Base-by-base conservation (phyloP, 2,888 invertebrate species). In the Acronicta psi region DNA sequence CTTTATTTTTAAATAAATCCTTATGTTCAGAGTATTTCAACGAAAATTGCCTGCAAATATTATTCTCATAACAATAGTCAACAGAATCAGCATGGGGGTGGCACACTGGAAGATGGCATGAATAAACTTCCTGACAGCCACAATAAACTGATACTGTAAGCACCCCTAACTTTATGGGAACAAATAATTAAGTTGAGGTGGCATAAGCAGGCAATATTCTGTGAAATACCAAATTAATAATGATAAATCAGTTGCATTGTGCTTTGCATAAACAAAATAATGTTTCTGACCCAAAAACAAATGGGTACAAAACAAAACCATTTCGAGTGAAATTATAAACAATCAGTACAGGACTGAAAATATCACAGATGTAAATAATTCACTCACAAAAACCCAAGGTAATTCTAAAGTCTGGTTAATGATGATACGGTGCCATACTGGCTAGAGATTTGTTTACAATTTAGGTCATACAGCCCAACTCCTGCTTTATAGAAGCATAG, bases 301-400 rank as follows among this genome's bases (percentile, higher is more conserved):
- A 67, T 47, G 58, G 67, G 52, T 74, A 55, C 40, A 60, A 66
- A 67, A 66, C 46, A 67, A 69, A 69, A 69, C 46, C 44, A 47
- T 69, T 59, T 60, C n/a, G 79, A 87, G 88, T 86, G 87, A 90
- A 84, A 80, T 82, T 83, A 86, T 83, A 73, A 84, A 85, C 88
- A 87, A 82, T 88, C 90, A 92, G 91, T 81, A 87, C 77, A 44
- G 81, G 83, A 92, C 91, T 91, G 89, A 86, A 83, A 90, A 90
- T 94, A 94, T 93, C 93, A 93, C 93, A 93, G 93, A 88, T 89
- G 87, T 87, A 86, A 85, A 88, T 82, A 87, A 86, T 82, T 81
- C 82, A 81, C 84, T 80, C 76, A 34, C 59, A 64, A 66, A 68
- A 69, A 72, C 60, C 43, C 57, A 63, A 57, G 52, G 23, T 54